phyloP scores from a whole-genome alignment of 2,113 vertebrate species.

The Carassius gibelio region DNA sequence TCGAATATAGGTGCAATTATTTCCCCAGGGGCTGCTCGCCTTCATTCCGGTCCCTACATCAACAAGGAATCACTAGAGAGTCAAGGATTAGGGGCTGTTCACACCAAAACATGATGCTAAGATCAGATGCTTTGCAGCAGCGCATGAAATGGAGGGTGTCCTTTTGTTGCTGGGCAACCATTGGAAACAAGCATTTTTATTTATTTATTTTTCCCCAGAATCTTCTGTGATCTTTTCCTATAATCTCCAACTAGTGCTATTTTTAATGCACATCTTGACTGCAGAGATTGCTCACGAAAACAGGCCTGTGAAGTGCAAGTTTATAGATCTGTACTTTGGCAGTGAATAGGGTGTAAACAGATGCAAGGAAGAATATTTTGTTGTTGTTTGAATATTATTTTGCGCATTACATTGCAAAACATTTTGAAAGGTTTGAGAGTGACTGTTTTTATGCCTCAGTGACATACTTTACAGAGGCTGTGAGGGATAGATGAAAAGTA shows the following conservation, averaged over 20 bases:
- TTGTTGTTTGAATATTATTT: not conserved
- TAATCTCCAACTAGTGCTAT: conserved; percentile 4
- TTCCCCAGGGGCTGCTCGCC: not conserved
- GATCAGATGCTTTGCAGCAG: not conserved
- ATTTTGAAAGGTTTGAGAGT: not conserved
- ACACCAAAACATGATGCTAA: conserved; percentile 2
- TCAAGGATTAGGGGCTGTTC: not conserved
- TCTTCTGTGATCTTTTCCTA: conserved; percentile 16
- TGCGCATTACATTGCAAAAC: not conserved
- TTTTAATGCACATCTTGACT: conserved; percentile 11
- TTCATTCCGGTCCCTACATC: not conserved
- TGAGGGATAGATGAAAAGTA: not conserved
- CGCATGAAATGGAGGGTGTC: not conserved
- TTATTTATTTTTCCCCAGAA: not conserved
- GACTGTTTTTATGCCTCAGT: not conserved
- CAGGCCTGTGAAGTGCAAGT: not conserved
- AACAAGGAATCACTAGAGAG: not conserved
- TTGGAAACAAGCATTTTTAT: not conserved
- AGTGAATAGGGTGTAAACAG: not conserved
- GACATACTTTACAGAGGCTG: not conserved
- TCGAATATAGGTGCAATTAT: not conserved
- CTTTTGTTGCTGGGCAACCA: conserved; percentile 18
- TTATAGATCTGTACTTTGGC: not conserved
- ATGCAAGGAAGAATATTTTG: not conserved
- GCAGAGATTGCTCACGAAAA: not conserved